Evolutionary conservation across 2,113 vertebrate species (phyloP).

Genomic region (Illadopsis cleaveri): DNA sequence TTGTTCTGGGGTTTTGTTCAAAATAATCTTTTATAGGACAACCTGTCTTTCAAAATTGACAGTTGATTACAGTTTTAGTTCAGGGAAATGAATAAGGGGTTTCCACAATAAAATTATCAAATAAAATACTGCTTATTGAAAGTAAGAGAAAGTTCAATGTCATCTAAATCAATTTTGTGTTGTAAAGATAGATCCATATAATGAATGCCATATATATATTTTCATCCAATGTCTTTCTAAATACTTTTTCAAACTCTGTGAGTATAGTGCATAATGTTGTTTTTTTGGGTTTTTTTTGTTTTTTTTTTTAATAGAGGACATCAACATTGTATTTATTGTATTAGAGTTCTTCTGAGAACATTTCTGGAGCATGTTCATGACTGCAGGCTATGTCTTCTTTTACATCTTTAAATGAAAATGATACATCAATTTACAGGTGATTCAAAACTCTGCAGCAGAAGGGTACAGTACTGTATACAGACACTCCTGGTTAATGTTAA

Average conservation of each 20-base stretch:
- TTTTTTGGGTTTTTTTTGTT: too few relatives aligned
- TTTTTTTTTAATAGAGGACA: neutral
- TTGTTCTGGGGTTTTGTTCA: neutral
- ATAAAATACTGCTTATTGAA: neutral
- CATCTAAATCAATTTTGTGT: neutral
- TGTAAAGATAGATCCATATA: neutral
- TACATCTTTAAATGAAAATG: conserved; percentile 6
- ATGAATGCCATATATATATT: neutral
- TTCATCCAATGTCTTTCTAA: neutral
- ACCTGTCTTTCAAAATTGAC: neutral
- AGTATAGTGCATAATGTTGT: neutral
- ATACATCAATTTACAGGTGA: conserved; percentile 22
- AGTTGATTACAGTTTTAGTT: neutral
- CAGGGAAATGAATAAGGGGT: neutral
- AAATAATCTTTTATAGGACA: neutral
- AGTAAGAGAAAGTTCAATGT: neutral
- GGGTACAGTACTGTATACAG: neutral
- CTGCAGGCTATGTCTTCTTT: neutral
- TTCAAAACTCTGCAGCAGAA: neutral
- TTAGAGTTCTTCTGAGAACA: neutral
- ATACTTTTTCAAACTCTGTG: neutral
- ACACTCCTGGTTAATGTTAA: neutral
- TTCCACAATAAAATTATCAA: neutral
- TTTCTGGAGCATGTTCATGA: neutral
- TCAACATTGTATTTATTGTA: neutral